Evolutionary conservation across 35 echinoderm and acorn worm genomes (phyloP).

Genomic region (Anneissia japonica): DNA sequence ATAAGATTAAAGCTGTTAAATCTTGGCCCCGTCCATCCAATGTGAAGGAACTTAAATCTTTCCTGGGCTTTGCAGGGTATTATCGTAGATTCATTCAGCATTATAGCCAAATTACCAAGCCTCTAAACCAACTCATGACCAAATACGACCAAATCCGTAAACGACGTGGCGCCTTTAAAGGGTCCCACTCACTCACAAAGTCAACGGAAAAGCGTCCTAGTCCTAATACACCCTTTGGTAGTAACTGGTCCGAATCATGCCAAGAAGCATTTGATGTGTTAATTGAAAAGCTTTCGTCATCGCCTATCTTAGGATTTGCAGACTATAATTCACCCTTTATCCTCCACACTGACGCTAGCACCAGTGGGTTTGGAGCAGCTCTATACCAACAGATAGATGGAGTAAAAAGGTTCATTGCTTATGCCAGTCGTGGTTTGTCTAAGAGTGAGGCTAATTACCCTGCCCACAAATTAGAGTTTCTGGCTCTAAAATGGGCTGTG

Average conservation of each 20-base stretch:
- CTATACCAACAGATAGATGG: constrained; percentile 46
- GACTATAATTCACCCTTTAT: constrained; percentile 34
- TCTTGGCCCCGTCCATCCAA: constrained; percentile 49
- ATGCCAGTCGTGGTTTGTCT: constrained; percentile 18
- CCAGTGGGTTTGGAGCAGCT: constrained; percentile 43
- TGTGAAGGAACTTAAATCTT: constrained; percentile 39
- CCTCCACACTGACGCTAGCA: constrained; percentile 36
- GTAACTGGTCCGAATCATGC: too few relatives aligned
- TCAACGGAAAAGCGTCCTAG: too few relatives aligned
- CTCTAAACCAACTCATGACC: constrained; percentile 19
- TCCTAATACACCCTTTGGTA: too few relatives aligned
- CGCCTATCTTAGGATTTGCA: constrained; percentile 32
- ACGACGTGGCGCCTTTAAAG: too few relatives aligned
- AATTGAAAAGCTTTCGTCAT: constrained; percentile 28
- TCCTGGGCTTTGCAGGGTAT: constrained; percentile 62
- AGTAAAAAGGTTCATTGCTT: not conserved
- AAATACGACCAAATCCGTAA: not conserved
- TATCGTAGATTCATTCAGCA: constrained; percentile 56
- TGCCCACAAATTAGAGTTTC: constrained; percentile 50
- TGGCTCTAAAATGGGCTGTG: constrained; percentile 8
- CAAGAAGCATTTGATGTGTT: not conserved
- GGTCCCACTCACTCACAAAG: too few relatives aligned
- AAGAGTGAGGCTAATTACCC: constrained; percentile 12
- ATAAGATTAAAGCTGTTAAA: constrained; percentile 47
- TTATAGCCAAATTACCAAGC: constrained; percentile 43